Evolutionary conservation across 2,113 vertebrate species (phyloP).

Genomic region (Elaphurus davidianus): DNA sequence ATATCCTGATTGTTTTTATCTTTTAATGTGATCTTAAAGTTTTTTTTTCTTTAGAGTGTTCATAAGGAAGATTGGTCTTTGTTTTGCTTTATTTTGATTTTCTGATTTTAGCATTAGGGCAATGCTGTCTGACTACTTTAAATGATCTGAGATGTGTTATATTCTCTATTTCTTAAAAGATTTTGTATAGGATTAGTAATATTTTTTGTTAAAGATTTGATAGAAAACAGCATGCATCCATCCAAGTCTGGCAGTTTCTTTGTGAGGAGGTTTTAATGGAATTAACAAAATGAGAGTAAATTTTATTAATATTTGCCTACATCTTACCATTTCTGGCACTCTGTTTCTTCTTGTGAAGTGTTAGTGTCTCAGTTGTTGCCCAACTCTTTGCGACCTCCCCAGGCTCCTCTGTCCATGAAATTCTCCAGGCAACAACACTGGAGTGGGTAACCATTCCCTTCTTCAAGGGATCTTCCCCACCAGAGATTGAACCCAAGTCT

Average conservation of each 20-base stretch:
- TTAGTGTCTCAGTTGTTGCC: background rate
- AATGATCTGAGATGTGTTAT: background rate
- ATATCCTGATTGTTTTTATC: background rate
- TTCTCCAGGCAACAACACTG: background rate
- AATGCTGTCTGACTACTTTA: background rate
- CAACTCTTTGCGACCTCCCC: background rate
- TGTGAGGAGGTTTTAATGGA: background rate
- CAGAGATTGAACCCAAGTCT: background rate
- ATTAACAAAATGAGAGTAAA: background rate
- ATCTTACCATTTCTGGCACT: background rate
- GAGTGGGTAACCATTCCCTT: background rate
- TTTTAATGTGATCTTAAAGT: conserved; percentile 11
- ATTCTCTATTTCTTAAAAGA: background rate
- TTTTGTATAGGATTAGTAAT: background rate
- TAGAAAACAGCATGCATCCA: background rate
- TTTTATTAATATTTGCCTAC: background rate
- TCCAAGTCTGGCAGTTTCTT: background rate
- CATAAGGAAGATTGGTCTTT: background rate
- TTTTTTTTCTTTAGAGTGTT: background rate
- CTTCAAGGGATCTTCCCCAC: background rate
- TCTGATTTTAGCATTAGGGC: background rate
- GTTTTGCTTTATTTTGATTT: background rate
- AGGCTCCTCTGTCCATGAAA: background rate
- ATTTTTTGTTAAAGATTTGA: background rate
- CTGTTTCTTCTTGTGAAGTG: background rate